A percentile compares a stretch with the other conserved stretches of the same genome.
Evolutionary conservation across 1,140 invertebrate genomes (phyloP).

Genomic region (Sogatella furcifera): DNA sequence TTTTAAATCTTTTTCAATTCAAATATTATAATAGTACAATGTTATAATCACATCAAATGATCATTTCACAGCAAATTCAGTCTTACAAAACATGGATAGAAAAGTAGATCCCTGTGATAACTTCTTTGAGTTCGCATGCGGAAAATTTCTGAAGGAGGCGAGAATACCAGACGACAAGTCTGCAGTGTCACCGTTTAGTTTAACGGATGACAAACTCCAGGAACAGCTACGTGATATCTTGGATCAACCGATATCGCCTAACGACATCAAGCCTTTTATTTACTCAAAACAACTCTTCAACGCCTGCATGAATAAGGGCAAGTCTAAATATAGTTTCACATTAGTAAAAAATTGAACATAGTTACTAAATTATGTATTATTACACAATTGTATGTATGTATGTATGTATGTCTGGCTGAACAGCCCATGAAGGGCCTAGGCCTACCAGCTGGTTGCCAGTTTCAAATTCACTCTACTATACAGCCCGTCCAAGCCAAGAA

Average conservation of each 20-base stretch:
- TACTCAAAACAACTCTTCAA: conserved; percentile 64
- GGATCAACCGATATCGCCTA: conserved; percentile 46
- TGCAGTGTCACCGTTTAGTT: conserved; percentile 40
- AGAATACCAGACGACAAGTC: conserved; percentile 19
- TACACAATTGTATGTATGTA: too few relatives aligned
- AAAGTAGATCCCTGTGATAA: conserved; percentile 76
- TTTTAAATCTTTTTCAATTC: too few relatives aligned
- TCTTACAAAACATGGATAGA: conserved; percentile 58
- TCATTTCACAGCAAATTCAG: conserved; percentile 46
- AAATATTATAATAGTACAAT: too few relatives aligned
- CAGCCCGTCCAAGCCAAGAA: too few relatives aligned
- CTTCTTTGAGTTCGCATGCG: conserved; percentile 77
- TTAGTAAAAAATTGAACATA: too few relatives aligned
- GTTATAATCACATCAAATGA: too few relatives aligned
- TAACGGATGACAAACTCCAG: conserved; percentile 64
- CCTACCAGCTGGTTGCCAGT: too few relatives aligned
- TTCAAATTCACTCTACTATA: too few relatives aligned
- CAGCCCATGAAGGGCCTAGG: too few relatives aligned
- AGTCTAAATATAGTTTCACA: conserved; percentile 32
- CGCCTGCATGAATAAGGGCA: conserved; percentile 75
- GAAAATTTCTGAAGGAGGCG: conserved; percentile 34
- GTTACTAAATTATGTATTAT: too few relatives aligned
- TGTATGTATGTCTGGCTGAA: too few relatives aligned
- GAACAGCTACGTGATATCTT: conserved; percentile 63
- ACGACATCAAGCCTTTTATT: conserved; percentile 58